These are phyloP conservation scores for Oplegnathus fasciatus DNA, from an alignment of 2,113 vertebrate genomes.

Conservation along the genomic window DNA sequence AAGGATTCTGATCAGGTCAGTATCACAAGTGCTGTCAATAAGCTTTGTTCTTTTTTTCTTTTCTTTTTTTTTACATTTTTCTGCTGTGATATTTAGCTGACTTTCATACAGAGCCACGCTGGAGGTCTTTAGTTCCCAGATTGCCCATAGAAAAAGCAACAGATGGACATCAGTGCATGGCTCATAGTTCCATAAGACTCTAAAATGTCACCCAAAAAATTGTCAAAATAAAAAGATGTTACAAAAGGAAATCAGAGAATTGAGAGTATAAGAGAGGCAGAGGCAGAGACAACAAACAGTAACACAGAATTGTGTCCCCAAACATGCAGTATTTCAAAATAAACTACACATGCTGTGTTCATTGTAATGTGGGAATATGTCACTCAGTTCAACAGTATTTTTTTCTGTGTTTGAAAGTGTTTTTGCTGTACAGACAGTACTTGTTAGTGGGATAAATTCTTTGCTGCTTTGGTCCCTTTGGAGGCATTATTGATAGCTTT, in stretches of 20 bases:
- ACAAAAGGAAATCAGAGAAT: too few relatives aligned
- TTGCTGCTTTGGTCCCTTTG: background rate
- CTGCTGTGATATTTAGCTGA: background rate
- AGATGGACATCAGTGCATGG: too few relatives aligned
- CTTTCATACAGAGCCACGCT: background rate
- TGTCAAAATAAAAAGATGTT: background rate
- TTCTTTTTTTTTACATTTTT: background rate
- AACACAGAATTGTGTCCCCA: background rate
- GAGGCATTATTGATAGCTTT: background rate
- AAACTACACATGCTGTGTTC: background rate
- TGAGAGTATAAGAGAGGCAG: background rate
- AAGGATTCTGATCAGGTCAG: conserved; percentile 85
- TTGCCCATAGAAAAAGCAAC: too few relatives aligned
- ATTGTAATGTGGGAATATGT: background rate
- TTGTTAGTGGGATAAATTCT: background rate
- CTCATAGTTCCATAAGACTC: too few relatives aligned
- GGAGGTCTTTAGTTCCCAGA: background rate
- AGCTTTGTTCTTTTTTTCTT: background rate
- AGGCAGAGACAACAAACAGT: background rate
- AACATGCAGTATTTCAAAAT: background rate
- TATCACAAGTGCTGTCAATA: background rate
- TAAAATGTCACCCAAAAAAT: background rate
- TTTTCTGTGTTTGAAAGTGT: background rate
- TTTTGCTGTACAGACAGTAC: background rate
- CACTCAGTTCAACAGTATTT: background rate